Base-by-base conservation (phyloP, 2,797 vertebrate genomes). In the Trichosurus vulpecula region DNA sequence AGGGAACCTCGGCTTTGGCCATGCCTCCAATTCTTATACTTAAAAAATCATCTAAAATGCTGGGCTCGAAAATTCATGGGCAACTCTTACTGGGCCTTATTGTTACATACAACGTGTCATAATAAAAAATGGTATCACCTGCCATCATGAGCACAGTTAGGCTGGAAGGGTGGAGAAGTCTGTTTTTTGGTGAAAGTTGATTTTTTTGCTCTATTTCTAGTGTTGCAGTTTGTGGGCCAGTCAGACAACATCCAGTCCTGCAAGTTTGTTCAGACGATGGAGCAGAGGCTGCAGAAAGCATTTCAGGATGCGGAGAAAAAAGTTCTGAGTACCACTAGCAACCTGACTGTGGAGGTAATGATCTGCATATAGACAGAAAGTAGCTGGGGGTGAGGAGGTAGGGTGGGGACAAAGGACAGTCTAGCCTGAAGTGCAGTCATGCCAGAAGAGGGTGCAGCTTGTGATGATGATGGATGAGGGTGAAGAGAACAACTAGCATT, bases 231-330 rank as follows among this genome's bases (percentile, higher is more conserved):
- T 98, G 99, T 99, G 98, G 99, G 99, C 92, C 98, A 99, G 0
- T 99, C 98, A 0, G 99, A 99, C 97, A 99, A 99, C 91, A 99
- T 99, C 47, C 99, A 99, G 89, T 99, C 99, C 25, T 99, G 99
- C 98, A 99, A 98, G 61, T 99, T 99, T 98, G 99, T 99, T 96
- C 99, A 99, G 98, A 99, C 99, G 91, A 99, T 99, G 99, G 99
- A 99, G 91, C 99, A 99, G 97, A 98, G 99, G 92, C 98, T 99
- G 22, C 99, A 99, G 98, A 99, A 99, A 94, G 99, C 99, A 0
- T 99, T 99, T 98, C 99, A 99, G 97, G 99, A 99, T 97, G 99
- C 99, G 0, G 99, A 99, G 98, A 98, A 98, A 95, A 99, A 99
- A 97, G 99, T 99, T 94, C 98, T 99, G 94, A 99, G 98, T 92